Conservation (phyloP, 2,888 invertebrate genomes). For the Stomorhina lunata region DNA sequence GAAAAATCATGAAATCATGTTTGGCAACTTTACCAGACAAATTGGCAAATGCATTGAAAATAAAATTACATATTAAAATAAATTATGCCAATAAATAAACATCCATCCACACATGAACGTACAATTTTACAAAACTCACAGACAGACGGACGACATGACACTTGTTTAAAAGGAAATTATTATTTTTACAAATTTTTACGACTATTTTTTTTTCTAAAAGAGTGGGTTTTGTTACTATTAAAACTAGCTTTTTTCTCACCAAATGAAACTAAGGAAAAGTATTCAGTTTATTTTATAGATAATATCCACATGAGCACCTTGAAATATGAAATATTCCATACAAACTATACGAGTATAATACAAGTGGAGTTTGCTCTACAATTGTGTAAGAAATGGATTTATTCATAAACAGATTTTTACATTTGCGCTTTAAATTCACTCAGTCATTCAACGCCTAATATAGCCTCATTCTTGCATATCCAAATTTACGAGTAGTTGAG, state of each 20-base stretch:
- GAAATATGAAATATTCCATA: background rate
- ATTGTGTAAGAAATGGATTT: background rate
- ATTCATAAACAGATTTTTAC: too few relatives aligned
- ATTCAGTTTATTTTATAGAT: background rate
- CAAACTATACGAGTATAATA: too few relatives aligned
- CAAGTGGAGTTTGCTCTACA: background rate
- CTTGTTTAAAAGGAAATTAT: conserved; percentile 6
- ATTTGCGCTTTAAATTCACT: background rate
- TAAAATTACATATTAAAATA: conserved; percentile 9
- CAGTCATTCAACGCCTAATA: conserved; percentile 12
- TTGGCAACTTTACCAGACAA: conserved; percentile 60
- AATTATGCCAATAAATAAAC: conserved; percentile 45
- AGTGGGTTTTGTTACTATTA: conserved; percentile 12
- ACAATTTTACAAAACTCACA: background rate
- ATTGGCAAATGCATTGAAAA: conserved; percentile 45
- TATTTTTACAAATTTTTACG: background rate
- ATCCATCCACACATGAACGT: background rate
- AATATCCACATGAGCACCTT: conserved; percentile 4
- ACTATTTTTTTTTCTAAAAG: background rate
- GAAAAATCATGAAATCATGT: conserved; percentile 26
- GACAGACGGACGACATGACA: background rate
- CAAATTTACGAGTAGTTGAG: background rate
- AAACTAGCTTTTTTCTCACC: background rate
- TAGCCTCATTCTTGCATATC: background rate
- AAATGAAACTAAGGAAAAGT: background rate